phyloP scores from a whole-genome alignment of 1,140 invertebrate genomes.

The Drosophila lacertosa region DNA sequence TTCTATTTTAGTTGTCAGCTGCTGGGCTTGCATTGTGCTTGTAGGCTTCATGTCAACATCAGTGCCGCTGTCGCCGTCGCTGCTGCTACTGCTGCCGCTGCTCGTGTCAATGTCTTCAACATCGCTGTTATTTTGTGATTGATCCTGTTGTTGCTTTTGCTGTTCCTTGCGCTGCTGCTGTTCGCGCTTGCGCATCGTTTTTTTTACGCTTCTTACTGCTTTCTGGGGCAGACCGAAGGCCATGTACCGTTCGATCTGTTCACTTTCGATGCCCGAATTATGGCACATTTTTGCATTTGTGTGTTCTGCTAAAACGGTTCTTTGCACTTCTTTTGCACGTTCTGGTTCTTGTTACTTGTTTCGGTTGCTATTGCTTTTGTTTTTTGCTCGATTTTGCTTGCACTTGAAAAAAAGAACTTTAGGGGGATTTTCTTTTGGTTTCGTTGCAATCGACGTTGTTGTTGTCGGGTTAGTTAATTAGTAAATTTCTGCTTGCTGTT shows the following conservation, averaged over 20 bases:
- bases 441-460: conserved; percentile 18
- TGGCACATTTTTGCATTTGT: conserved; percentile 82
- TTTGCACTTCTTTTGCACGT: conserved; percentile 20
- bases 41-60: conserved; percentile 7
- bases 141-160: conserved; percentile 37
- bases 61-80: conserved; percentile 28
- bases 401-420: conserved; percentile 45
- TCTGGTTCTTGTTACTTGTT: conserved; percentile 18
- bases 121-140: conserved; percentile 31
- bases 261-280: conserved; percentile 77
- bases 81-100: conserved; percentile 20
- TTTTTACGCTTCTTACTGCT: conserved; percentile 71
- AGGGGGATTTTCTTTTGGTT: conserved; percentile 12
- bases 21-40: conserved; percentile 7
- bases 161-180: conserved; percentile 50
- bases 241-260: conserved; percentile 77
- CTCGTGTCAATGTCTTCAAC: conserved; percentile 2
- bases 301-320: conserved; percentile 32
- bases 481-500: conserved; percentile 13
- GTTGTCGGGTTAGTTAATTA: conserved; percentile 36
- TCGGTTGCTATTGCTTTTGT: conserved; percentile 16
- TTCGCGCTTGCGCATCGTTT: conserved; percentile 74
- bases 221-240: conserved; percentile 78
- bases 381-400: conserved; percentile 17
- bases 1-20: conserved; percentile 18